Evolutionary conservation across 2,888 invertebrate species (phyloP), one percentile per base, ranked within the genome.

Genomic region (Ectobius pallidus): DNA sequence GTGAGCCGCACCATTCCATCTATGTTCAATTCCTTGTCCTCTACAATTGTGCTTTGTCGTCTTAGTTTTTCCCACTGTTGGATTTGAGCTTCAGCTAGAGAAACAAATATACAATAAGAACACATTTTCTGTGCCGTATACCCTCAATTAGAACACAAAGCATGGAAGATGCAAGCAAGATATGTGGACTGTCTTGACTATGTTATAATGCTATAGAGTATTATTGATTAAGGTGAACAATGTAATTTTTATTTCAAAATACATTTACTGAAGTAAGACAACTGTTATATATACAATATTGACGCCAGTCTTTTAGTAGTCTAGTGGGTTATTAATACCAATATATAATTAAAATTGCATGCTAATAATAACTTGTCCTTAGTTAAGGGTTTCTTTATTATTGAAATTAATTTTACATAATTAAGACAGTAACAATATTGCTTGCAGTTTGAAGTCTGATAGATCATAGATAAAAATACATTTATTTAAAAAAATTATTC

Each of bases 1-100:
- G 58, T 73, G 22, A 73, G 14, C 6, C 62, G 44, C 3, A 67
- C 30, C 3, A 73, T 67, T 30, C 73, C 73, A 16, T 68, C 68
- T 20, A 73, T 73, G 6, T 73, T 61, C 30, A 65, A 55, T 68
- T 58, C 30, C 39, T 65, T 65, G 30, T 46, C 44, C 18, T 65
- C 65, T 30, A 65, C 25, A 16, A 44, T 65, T 44, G 65, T 65
- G 11, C 65, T 65, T 22, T 46, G 25, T 25, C 65, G 18, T 6
- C 65, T 16, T 9, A 65, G 44, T 16, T 32, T n/a, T 9, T 65
- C 65, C 65, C 65, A 65, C 20, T 65, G 27, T 14, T 65, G 42
- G 20, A 65, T 65, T 30, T 65, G 65, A 20, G 65, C 65, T 30
- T 65, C 65, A 65, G 65, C 65, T 65, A 16, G 11, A 61, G n/a